These are phyloP conservation scores for Gymnothorax javanicus DNA, from an alignment of 2,797 vertebrate species.

Conservation along the genomic window DNA sequence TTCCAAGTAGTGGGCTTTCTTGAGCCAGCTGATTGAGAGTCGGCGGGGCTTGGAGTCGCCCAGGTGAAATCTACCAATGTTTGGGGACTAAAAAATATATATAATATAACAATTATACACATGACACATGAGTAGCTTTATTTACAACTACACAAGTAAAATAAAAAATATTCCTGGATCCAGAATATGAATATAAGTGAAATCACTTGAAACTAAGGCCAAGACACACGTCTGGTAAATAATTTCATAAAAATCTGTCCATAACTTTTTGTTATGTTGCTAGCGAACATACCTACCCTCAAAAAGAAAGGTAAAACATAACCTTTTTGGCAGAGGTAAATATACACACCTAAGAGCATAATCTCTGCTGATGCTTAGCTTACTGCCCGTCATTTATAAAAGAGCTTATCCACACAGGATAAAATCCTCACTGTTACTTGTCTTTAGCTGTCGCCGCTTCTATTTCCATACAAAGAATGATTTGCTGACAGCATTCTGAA, in stretches of 20 bases:
- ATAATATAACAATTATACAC: too few species aligned
- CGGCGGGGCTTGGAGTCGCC: not conserved
- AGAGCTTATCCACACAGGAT: not conserved
- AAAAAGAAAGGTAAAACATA: too few species aligned
- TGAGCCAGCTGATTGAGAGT: not conserved
- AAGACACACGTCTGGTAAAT: too few species aligned
- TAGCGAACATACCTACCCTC: too few species aligned
- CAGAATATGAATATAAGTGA: too few species aligned
- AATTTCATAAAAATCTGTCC: too few species aligned
- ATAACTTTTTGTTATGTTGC: too few species aligned
- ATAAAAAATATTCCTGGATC: too few species aligned
- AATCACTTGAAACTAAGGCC: too few species aligned
- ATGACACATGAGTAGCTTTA: too few species aligned
- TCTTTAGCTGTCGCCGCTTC: not conserved
- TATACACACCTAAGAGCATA: not conserved
- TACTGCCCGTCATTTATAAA: not conserved
- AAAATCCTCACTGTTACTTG: not conserved
- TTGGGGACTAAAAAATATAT: too few species aligned
- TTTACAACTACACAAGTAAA: too few species aligned
- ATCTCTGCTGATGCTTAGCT: not conserved
- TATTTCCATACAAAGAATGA: not conserved
- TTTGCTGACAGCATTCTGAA: not conserved
- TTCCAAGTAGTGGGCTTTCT: slow-evolving; percentile 12
- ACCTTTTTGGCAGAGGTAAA: not conserved
- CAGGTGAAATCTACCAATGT: not conserved